Evolutionary conservation across 2,113 vertebrate species (phyloP), one percentile per base, ranked within the genome.

Genomic region (Hiodon alosoides): DNA sequence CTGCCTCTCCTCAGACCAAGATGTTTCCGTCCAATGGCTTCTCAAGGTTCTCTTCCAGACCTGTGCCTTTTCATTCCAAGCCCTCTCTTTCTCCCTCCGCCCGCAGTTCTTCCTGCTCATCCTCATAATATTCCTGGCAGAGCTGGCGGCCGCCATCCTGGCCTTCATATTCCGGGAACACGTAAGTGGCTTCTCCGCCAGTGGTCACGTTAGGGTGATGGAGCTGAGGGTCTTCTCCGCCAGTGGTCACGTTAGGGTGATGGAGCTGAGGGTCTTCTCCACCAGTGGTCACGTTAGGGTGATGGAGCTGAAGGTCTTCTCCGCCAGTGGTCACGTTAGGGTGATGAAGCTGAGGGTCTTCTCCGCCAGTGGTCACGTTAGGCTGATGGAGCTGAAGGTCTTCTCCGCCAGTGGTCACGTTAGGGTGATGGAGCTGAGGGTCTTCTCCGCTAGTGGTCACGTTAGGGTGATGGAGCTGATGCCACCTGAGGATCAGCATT

Each of bases 101-200:
- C 59, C n/a, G 52, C 90, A 98, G 96, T 98, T 97, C 87, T 98
- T 97, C 90, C 87, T 97, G 89, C 93, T 98, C 74, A 97, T 98
- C 84, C 91, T 98, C 84, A 77, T 96, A 84, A 96, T 98, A 89
- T 98, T 98, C 90, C 89, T 97, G 84, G 93, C 93, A 0, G 95
- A 98, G 86, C 91, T 98, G 66, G 93, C 94, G 0, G 94, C 94
- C n/a, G 96, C 94, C 80, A 93, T 96, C 87, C 78, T 96, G 89
- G 95, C 94, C 50, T 98, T 97, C 85, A 88, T 97, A 87, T 98
- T 96, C 90, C 92, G 94, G 75, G 94, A 95, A 69, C 94, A 97
- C 0, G 96, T 98, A 90, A 88, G 96, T 93, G n/a, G 68, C 58
- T 31, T 75, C 8, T 60, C 51, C 57, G 51, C 64, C 16, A 7